Conservation (phyloP, 1,140 invertebrate genomes). For the Meloidogyne floridensis region DNA sequence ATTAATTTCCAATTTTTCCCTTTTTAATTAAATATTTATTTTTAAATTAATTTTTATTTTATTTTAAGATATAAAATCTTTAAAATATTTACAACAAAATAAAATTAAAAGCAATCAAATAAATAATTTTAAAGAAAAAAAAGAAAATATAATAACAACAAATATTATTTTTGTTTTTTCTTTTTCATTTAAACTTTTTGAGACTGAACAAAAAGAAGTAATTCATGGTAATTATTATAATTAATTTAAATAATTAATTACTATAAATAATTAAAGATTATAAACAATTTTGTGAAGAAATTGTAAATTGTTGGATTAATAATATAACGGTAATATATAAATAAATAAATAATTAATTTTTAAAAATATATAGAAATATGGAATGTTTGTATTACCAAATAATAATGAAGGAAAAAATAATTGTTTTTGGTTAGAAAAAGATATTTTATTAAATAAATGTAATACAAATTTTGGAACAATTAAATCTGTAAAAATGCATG, state of each 20-base stretch:
- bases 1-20: neutral
- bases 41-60: neutral
- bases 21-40: neutral
- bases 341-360: neutral
- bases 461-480: neutral
- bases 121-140: neutral
- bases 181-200: neutral
- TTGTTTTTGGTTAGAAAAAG: neutral
- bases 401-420: neutral
- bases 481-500: neutral
- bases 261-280: neutral
- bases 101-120: neutral
- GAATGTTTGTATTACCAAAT: neutral
- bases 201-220: neutral
- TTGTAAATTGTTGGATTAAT: neutral
- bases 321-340: neutral
- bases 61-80: neutral
- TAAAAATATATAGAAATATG: neutral
- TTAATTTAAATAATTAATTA: neutral
- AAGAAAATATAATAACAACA: neutral
- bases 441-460: constrained; percentile 10
- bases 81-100: neutral
- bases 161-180: constrained; percentile 5
- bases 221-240: neutral
- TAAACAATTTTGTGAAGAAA: neutral